These are phyloP conservation scores for Piliocolobus tephrosceles DNA, from an alignment of 2,113 vertebrate genomes.

Conservation along the genomic window DNA sequence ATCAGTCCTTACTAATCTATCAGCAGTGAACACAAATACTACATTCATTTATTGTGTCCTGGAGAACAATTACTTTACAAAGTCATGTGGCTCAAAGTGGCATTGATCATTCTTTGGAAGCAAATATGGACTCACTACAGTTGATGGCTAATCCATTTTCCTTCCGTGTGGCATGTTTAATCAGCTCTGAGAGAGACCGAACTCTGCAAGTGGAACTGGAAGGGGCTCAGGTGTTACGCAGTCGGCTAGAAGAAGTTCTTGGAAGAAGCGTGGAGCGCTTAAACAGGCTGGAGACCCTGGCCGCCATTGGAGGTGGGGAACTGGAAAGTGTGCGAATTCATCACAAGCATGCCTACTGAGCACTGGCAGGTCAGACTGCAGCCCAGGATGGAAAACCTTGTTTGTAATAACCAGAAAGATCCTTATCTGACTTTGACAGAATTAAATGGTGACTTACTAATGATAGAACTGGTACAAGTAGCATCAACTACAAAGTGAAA, in stretches of 20 bases:
- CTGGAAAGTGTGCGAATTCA: constrained; percentile 89
- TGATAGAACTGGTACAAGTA: constrained; percentile 71
- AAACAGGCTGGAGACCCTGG: constrained; percentile 85
- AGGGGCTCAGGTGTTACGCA: constrained; percentile 89
- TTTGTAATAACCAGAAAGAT: constrained; percentile 79
- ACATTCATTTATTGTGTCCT: not conserved
- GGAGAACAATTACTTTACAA: not conserved
- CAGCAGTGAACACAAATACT: not conserved
- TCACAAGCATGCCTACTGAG: constrained; percentile 90
- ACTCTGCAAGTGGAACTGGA: constrained; percentile 91
- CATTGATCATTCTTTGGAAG: constrained; percentile 2
- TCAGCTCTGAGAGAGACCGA: constrained; percentile 87
- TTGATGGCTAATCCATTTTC: constrained; percentile 78
- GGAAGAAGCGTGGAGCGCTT: constrained; percentile 86
- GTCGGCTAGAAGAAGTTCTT: constrained; percentile 94
- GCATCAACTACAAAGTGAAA: constrained; percentile 61
- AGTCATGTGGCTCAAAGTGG: not conserved
- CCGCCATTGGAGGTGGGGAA: constrained; percentile 94
- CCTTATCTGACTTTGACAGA: constrained; percentile 72
- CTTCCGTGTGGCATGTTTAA: constrained; percentile 31
- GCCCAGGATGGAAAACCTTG: constrained; percentile 76
- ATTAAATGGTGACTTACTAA: constrained; percentile 72
- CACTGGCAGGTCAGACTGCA: constrained; percentile 80
- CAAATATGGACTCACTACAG: not conserved
- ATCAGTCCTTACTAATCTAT: not conserved